Percentiles rank a stretch among this genome's conserved stretches.
Conservation (phyloP, 2,113 vertebrate genomes). For the Cynocephalus volans region DNA sequence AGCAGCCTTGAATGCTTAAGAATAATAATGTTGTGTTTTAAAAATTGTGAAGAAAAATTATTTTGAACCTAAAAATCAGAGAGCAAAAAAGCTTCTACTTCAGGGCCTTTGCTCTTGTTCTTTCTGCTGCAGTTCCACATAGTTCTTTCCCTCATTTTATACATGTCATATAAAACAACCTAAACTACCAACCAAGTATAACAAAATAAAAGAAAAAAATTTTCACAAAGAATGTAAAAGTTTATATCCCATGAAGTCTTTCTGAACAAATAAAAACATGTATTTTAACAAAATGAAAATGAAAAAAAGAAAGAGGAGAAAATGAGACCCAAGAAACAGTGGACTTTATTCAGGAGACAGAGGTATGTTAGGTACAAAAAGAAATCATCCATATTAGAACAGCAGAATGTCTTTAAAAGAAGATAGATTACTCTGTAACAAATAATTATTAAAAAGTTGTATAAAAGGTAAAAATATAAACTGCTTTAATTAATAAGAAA, state of each 20-base stretch:
- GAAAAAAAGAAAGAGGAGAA: not conserved
- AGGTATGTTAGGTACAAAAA: not conserved
- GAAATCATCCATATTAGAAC: not conserved
- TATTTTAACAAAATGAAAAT: slow-evolving; percentile 25
- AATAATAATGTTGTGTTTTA: not conserved
- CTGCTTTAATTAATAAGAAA: not conserved
- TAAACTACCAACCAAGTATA: not conserved
- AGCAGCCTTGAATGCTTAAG: not conserved
- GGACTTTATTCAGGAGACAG: not conserved
- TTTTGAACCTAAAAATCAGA: not conserved
- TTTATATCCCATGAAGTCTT: not conserved
- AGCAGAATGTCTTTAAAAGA: not conserved
- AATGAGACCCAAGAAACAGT: not conserved
- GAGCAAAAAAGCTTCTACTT: not conserved
- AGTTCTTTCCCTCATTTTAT: not conserved
- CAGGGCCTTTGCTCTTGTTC: not conserved
- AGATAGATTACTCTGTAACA: not conserved
- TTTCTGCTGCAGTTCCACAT: not conserved
- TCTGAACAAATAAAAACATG: not conserved
- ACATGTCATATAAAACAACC: not conserved
- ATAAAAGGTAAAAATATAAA: not conserved
- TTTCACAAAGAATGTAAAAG: not conserved
- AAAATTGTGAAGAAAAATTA: not conserved
- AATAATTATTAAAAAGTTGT: not conserved
- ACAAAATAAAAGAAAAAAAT: slow-evolving; percentile 6